phyloP scores from a whole-genome alignment of 2,888 invertebrate species.

The Eupeodes luniger region DNA sequence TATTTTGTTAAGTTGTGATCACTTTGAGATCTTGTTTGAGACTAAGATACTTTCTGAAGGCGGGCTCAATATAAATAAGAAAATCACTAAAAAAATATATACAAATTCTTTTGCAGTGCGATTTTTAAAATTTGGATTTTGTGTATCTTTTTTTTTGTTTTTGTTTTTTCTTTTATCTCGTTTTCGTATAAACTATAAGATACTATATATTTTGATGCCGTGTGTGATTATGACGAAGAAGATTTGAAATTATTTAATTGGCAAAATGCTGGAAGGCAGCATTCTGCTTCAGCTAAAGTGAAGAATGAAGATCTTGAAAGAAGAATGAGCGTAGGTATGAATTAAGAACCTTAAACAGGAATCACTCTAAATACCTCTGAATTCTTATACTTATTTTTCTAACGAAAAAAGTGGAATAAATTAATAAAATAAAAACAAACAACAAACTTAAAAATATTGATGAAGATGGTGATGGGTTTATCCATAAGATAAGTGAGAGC shows the following conservation, averaged over 20 bases:
- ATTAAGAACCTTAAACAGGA: constrained; percentile 56
- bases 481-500: constrained; percentile 52
- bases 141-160: background rate
- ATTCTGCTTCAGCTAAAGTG: background rate
- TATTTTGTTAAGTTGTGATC: constrained; percentile 47
- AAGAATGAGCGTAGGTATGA: constrained; percentile 43
- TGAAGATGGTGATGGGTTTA: constrained; percentile 61
- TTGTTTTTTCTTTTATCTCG: constrained; percentile 9
- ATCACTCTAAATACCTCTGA: constrained; percentile 67
- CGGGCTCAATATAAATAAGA: constrained; percentile 70
- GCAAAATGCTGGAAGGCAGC: constrained; percentile 35
- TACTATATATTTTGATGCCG: constrained; percentile 26
- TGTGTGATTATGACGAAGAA: constrained; percentile 49
- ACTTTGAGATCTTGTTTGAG: constrained; percentile 71
- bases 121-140: constrained; percentile 45
- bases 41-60: constrained; percentile 69
- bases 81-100: constrained; percentile 42
- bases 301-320: constrained; percentile 22
- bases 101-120: constrained; percentile 23
- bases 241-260: constrained; percentile 56
- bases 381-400: constrained; percentile 39
- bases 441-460: constrained; percentile 43
- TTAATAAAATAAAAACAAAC: constrained; percentile 39
- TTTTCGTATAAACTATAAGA: constrained; percentile 1
- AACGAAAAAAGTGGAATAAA: constrained; percentile 28